Evolutionary conservation across 2,888 invertebrate species (phyloP), one percentile per base, ranked within the genome.

Genomic region (Apamea sordens): DNA sequence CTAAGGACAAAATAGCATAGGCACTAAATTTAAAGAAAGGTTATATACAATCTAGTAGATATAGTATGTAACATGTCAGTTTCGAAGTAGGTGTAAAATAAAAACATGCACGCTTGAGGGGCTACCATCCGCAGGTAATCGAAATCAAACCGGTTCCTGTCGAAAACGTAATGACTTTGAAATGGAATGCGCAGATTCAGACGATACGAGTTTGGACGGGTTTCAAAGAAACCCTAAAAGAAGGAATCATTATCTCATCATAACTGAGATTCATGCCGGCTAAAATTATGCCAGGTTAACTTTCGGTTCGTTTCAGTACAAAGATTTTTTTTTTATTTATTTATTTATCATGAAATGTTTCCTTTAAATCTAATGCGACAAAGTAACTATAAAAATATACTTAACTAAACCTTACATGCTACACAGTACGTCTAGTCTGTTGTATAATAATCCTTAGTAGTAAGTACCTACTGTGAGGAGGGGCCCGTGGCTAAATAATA

Each of bases 141-240:
- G 56, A 83, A 64, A 44, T 63, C n/a, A 78, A 88, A 89, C 90
- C 89, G 86, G 90, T 90, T 81, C 13, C 69, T 72, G 72, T 84
- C 73, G 70, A 76, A 80, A 81, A 70, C 36, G 61, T 84, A 76
- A 79, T 76, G 64, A 79, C 64, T 64, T 77, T 53, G 50, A 28
- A 32, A 47, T 13, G 73, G 84, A 80, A 83, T 83, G 76, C 71
- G 72, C 71, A 53, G 76, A 80, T 80, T 67, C 76, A 73, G 50
- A 18, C n/a, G 68, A 74, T 78, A 56, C 82, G 15, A 59, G 73
- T 71, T 85, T 82, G n/a, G 10, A 82, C 59, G 15, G n/a, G 64
- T 61, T 82, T 78, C 1, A 18, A 32, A 70, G 72, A 68, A 61
- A 81, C 18, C 15, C 6, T 28, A 18, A 56, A 77, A 56, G 18